Conservation (phyloP, 2,888 invertebrate genomes). For the Melieria omissa region DNA sequence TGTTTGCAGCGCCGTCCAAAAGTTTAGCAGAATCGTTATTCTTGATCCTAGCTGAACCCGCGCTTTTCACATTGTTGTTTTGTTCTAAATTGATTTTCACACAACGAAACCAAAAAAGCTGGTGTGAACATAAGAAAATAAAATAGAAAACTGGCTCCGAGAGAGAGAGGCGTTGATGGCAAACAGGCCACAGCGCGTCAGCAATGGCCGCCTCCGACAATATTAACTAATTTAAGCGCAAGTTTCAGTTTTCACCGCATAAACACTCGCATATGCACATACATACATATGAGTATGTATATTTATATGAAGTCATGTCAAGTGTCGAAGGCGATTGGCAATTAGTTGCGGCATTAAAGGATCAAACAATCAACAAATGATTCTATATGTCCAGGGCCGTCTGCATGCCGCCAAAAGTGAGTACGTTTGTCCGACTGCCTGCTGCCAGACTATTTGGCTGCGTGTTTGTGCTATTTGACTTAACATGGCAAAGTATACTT, state of each 20-base stretch:
- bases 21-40: constrained; percentile 28
- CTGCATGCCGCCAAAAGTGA: not conserved
- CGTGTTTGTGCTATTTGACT: not conserved
- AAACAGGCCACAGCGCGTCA: too few relatives aligned
- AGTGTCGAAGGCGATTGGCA: constrained; percentile 39
- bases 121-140: not conserved
- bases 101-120: constrained; percentile 1
- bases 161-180: not conserved
- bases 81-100: not conserved
- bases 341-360: constrained; percentile 38
- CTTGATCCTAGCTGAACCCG: constrained; percentile 26
- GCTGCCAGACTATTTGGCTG: constrained; percentile 2
- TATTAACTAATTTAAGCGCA: constrained; percentile 13
- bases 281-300: not conserved
- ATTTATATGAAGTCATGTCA: constrained; percentile 31
- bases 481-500: too few relatives aligned
- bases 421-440: constrained; percentile 5
- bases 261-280: not conserved
- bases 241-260: not conserved
- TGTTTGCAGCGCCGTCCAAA: constrained; percentile 20
- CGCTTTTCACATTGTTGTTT: not conserved
- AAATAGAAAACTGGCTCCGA: not conserved
- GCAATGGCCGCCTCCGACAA: not conserved
- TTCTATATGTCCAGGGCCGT: not conserved
- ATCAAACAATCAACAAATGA: constrained; percentile 21